phyloP scores from a whole-genome alignment of 2,888 invertebrate genomes.

The Harmothoe impar region DNA sequence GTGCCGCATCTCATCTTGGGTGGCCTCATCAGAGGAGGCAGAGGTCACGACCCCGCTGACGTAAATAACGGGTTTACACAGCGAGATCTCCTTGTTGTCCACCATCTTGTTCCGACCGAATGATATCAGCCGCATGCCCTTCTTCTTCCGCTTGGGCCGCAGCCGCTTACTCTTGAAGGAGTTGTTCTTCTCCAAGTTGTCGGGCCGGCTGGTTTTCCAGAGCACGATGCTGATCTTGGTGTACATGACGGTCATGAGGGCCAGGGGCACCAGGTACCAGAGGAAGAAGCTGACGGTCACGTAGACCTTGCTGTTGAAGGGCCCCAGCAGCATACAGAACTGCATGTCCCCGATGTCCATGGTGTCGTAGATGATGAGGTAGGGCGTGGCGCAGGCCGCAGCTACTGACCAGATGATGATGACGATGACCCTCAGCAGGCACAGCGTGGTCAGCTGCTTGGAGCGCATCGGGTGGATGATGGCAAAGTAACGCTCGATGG shows the following conservation, averaged over 20 bases:
- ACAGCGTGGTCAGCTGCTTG: conserved; percentile 91
- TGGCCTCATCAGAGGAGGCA: conserved; percentile 37
- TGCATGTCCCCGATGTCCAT: conserved; percentile 85
- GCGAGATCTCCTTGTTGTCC: neutral
- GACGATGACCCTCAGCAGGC: conserved; percentile 89
- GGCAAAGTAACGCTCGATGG: conserved; percentile 79
- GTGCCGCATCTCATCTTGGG: conserved; percentile 43
- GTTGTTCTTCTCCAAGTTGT: conserved; percentile 49
- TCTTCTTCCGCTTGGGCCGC: conserved; percentile 24
- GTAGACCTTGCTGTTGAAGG: conserved; percentile 84
- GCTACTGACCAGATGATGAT: conserved; percentile 92
- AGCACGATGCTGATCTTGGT: conserved; percentile 92
- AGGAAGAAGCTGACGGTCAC: conserved; percentile 91
- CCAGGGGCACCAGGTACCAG: conserved; percentile 87
- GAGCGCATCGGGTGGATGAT: conserved; percentile 90
- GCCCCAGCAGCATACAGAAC: conserved; percentile 51
- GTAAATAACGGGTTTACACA: conserved; percentile 40
- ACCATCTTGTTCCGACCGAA: neutral
- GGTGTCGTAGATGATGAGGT: conserved; percentile 92
- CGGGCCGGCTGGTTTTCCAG: conserved; percentile 86
- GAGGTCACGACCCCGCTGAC: conserved; percentile 47
- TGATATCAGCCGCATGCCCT: neutral
- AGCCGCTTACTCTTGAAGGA: conserved; percentile 13
- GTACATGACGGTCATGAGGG: conserved; percentile 91
- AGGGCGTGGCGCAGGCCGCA: conserved; percentile 91